These are phyloP conservation scores for Stegana nigrithorax DNA, from an alignment of 2,888 invertebrate genomes.

Conservation along the genomic window DNA sequence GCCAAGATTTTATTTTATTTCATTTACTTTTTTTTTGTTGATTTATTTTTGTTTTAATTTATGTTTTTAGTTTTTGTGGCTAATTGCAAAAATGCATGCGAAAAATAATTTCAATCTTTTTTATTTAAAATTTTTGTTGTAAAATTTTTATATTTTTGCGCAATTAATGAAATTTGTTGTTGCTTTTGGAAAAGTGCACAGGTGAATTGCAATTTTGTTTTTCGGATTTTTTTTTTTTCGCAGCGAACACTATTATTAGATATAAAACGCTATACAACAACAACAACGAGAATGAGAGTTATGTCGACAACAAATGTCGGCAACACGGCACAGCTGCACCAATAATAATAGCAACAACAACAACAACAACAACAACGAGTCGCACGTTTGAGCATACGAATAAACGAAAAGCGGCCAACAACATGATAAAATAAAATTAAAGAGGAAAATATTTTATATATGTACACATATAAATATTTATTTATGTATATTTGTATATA, in stretches of 20 bases:
- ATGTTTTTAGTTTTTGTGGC: slow-evolving; percentile 14
- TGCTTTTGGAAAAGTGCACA: slow-evolving; percentile 14
- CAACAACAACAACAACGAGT: background rate
- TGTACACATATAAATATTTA: background rate
- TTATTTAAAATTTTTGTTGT: background rate
- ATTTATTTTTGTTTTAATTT: background rate
- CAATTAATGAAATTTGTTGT: background rate
- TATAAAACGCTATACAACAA: background rate
- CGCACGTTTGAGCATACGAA: too few relatives aligned
- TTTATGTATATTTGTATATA: background rate
- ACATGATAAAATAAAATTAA: background rate
- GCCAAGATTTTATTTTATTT: too few relatives aligned
- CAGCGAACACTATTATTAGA: too few relatives aligned
- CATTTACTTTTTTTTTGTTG: background rate
- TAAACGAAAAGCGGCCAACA: too few relatives aligned
- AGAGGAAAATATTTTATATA: background rate
- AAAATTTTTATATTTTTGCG: background rate
- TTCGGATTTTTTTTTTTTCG: background rate
- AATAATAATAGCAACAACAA: slow-evolving; percentile 8
- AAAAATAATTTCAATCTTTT: slow-evolving; percentile 1
- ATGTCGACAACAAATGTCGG: too few relatives aligned
- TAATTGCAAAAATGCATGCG: slow-evolving; percentile 22
- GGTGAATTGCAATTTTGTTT: slow-evolving; percentile 11
- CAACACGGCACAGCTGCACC: background rate
- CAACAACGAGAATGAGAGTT: too few relatives aligned